phyloP scores from a whole-genome alignment of 2,797 vertebrate species.

The Epinephelus coioides region DNA sequence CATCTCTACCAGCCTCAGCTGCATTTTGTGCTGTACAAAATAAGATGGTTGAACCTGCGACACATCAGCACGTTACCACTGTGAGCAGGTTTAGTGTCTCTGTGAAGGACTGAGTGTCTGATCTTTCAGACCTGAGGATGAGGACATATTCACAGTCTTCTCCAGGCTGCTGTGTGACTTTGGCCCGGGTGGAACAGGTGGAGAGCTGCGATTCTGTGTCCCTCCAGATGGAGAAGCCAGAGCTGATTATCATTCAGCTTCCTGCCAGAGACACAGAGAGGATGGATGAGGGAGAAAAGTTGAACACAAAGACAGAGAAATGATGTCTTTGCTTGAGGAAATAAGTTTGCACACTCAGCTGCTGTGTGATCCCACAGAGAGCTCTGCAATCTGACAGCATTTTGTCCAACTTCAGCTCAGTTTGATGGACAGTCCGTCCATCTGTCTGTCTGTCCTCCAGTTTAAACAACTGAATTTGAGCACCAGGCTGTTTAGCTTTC shows the following conservation, averaged over 20 bases:
- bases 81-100: too few relatives aligned
- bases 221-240: background rate
- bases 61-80: too few relatives aligned
- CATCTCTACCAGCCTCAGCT: too few relatives aligned
- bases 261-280: background rate
- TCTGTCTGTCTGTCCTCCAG: background rate
- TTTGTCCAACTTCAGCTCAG: background rate
- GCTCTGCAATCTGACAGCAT: background rate
- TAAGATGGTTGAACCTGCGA: too few relatives aligned
- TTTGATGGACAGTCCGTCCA: background rate
- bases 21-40: too few relatives aligned
- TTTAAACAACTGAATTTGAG: background rate
- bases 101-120: too few relatives aligned
- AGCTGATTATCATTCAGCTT: slow-evolving; percentile 17
- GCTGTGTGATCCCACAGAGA: background rate
- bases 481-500: background rate
- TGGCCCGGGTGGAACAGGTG: background rate
- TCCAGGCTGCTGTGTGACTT: too few relatives aligned
- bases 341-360: background rate
- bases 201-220: background rate
- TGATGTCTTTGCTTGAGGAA: background rate
- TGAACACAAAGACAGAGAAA: background rate
- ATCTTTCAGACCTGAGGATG: too few relatives aligned
- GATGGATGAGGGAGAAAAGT: background rate
- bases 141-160: too few relatives aligned